Base-by-base conservation (phyloP, 2,113 vertebrate species). In the Eulacestoma nigropectus region DNA sequence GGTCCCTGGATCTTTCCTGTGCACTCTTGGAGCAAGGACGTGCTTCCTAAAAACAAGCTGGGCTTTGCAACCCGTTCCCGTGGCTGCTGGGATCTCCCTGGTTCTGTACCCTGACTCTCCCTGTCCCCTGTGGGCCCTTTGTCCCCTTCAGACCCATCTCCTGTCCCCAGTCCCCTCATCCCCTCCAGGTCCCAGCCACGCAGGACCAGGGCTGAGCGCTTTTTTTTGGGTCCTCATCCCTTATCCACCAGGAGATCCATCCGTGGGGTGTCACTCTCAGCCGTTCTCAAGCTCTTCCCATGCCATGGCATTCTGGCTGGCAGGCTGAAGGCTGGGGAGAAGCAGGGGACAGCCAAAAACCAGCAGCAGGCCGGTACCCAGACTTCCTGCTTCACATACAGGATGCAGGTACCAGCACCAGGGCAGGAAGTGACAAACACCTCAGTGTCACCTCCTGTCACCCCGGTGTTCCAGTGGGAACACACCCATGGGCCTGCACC, bases 351-450 rank as follows among this genome's bases (percentile, higher is more conserved):
- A 60, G 46, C 46, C 46, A 20, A 62, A 85, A 62, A 13, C 3
- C 1, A 1, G 20, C 16, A 25, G 39, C 2, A n/a, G 12, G 32
- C 15, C 0, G 1, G 52, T 35, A 33, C 57, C 32, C 1, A 2
- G 53, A 55, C 27, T 91, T 88, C 79, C 87, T 91, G 84, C 82
- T 69, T 33, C 35, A 20, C 0, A 2, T 6, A 23, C 7, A 11
- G 3, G 62, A 25, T 5, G 60, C 39, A 32, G 0, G 46, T 15
- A 3, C 65, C 63, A 16, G 41, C 4, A 5, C 14, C 0, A 4
- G 47, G n/a, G 74, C 84, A 93, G 94, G 91, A 93, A 95, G 64
- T 44, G 91, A 90, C 78, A 95, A 56, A 37, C 23, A 42, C 6
- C 21, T 55, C 4, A 2, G 32, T 29, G 52, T 13, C 7, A 5